Conservation (phyloP, 2,113 vertebrate species). For the Ondatra zibethicus region DNA sequence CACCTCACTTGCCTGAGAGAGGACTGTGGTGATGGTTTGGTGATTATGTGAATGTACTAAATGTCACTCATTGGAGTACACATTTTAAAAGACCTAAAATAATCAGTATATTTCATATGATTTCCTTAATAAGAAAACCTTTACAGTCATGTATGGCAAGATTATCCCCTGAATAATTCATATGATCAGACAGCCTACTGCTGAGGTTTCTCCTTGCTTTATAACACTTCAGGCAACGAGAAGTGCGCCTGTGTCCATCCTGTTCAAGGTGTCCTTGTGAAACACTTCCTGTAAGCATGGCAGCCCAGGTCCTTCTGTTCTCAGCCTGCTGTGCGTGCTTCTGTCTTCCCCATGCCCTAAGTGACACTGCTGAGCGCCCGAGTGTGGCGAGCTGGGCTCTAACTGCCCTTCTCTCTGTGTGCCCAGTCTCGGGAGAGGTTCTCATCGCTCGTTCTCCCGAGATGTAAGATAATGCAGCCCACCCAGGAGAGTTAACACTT, state of each 20-base stretch:
- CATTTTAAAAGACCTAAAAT: background rate
- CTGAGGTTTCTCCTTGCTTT: background rate
- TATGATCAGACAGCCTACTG: background rate
- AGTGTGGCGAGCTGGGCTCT: background rate
- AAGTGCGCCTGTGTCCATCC: rapidly evolving
- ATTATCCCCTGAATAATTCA: background rate
- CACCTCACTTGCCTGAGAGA: background rate
- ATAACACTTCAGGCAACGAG: background rate
- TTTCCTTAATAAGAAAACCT: background rate
- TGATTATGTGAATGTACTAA: background rate
- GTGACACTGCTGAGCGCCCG: background rate
- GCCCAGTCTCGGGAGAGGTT: background rate
- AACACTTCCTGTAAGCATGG: background rate
- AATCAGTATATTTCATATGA: background rate
- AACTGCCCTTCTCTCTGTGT: background rate
- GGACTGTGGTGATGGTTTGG: background rate
- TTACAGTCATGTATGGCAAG: background rate
- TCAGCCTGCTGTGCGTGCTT: background rate
- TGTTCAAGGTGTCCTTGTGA: background rate
- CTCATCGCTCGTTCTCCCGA: background rate
- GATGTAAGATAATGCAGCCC: background rate
- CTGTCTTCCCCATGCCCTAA: background rate
- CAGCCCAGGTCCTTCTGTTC: background rate
- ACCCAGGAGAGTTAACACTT: background rate
- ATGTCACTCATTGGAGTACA: background rate